Evolutionary conservation across 2,888 invertebrate species (phyloP), one percentile per base, ranked within the genome.

Genomic region (Meloe dianella): DNA sequence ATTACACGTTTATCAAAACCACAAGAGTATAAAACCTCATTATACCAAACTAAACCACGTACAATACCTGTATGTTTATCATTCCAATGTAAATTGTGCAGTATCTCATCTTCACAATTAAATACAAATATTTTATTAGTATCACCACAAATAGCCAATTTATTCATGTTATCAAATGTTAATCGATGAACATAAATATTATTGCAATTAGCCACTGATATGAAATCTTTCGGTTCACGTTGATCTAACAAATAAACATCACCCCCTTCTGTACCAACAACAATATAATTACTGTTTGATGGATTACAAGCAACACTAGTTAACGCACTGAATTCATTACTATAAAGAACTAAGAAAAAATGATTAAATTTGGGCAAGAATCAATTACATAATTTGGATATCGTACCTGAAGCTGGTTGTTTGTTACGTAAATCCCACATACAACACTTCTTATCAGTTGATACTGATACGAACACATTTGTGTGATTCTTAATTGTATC

Each of bases 1-100:
- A 84, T 73, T 35, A 87, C 78, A 73, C 81, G 80, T 69, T 84
- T 84, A 76, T 88, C 88, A 86, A 89, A 89, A 17, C 88, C 87
- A 80, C 89, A 89, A 4, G 88, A 86, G 71, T 86, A 85, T 64
- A 90, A 82, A 61, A 81, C 79, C 57, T 82, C 79, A 51, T 85
- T 79, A 66, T 79, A 77, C 89, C 89, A 90, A 5, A 86, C 83
- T 17, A 89, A 73, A 47, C 87, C 88, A 68, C 87, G 84, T 12
- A 89, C 87, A 78, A 87, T 86, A 73, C 86, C 87, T 24, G 67
- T 74, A 75, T 89, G 89, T 27, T 80, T 75, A 24, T 80, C 76
- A 75, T 85, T 84, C 69, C 82, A 81, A 73, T 86, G 87, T 67
- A 85, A 69, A 20, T 76, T 72, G 63, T 79, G 74, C 38, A 84